These are phyloP conservation scores for Andrena marginata DNA, from an alignment of 2,888 invertebrate genomes.

Conservation along the genomic window DNA sequence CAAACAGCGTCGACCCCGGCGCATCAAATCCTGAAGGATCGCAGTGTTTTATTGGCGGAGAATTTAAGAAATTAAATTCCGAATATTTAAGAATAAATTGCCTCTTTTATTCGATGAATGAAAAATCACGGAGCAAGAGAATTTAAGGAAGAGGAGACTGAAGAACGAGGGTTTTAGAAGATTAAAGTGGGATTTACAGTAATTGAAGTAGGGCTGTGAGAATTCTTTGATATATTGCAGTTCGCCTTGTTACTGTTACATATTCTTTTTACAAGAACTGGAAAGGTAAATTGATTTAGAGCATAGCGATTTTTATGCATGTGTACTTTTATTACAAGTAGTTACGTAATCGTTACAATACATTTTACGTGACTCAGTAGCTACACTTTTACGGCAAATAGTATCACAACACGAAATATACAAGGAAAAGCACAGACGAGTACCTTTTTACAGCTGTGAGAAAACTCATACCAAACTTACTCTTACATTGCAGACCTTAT, in stretches of 20 bases:
- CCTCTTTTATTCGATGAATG: too few species aligned
- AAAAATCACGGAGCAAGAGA: neutral
- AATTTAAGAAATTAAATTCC: neutral
- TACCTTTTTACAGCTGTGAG: conserved; percentile 62
- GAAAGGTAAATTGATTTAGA: conserved; percentile 1
- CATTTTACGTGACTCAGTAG: conserved; percentile 69
- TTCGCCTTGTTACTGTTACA: neutral
- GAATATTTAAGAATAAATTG: too few species aligned
- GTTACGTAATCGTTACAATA: conserved; percentile 77
- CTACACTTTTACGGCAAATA: conserved; percentile 79
- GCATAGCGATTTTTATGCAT: conserved; percentile 48
- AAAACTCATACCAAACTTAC: conserved; percentile 45
- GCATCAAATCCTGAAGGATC: neutral
- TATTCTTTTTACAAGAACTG: neutral
- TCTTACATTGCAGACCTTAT: conserved; percentile 44
- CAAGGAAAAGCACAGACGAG: conserved; percentile 71
- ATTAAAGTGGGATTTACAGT: neutral
- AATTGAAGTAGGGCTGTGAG: neutral
- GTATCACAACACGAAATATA: conserved; percentile 83
- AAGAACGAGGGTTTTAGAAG: neutral
- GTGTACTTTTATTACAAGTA: conserved; percentile 81
- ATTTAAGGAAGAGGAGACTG: neutral
- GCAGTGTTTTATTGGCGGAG: neutral
- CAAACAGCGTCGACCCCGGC: neutral
- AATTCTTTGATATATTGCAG: neutral